phyloP scores from a whole-genome alignment of 2,888 invertebrate genomes.

The Apamea crenata region DNA sequence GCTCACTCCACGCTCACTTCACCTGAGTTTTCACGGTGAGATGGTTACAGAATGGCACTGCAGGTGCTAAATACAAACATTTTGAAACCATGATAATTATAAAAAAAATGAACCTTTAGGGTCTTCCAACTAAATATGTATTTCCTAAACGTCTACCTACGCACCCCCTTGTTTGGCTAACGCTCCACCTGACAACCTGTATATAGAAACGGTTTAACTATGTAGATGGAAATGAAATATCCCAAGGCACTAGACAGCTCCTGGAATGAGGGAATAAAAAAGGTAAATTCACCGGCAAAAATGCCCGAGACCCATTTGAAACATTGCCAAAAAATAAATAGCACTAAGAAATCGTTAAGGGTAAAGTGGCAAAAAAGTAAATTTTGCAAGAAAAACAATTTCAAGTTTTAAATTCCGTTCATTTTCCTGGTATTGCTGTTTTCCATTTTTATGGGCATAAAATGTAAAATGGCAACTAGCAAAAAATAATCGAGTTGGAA shows the following conservation, averaged over 20 bases:
- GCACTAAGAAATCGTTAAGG: conserved; percentile 10
- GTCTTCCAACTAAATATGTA: too few relatives aligned
- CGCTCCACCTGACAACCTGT: too few relatives aligned
- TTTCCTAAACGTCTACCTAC: too few relatives aligned
- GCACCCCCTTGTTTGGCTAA: too few relatives aligned
- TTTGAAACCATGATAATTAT: too few relatives aligned
- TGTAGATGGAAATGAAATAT: conserved; percentile 17
- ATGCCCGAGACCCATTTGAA: background rate
- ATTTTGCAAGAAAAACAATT: conserved; percentile 53
- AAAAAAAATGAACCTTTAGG: too few relatives aligned
- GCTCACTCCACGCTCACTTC: too few relatives aligned
- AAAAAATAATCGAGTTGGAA: conserved; percentile 18
- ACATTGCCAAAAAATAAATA: conserved; percentile 40
- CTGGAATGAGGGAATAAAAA: conserved; percentile 9
- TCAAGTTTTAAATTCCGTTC: conserved; percentile 48
- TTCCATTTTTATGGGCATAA: conserved; percentile 51
- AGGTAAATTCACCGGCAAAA: conserved; percentile 11
- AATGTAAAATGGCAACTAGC: conserved; percentile 44
- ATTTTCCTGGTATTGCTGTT: conserved; percentile 44
- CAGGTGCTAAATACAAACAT: background rate
- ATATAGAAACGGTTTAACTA: conserved; percentile 15
- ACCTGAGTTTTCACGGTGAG: too few relatives aligned
- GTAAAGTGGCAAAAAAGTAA: conserved; percentile 24
- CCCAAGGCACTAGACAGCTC: background rate
- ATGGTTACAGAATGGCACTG: too few relatives aligned